Evolutionary conservation across 92 coral and sea anemone species (phyloP).

Genomic region (Meandrina meandrites): DNA sequence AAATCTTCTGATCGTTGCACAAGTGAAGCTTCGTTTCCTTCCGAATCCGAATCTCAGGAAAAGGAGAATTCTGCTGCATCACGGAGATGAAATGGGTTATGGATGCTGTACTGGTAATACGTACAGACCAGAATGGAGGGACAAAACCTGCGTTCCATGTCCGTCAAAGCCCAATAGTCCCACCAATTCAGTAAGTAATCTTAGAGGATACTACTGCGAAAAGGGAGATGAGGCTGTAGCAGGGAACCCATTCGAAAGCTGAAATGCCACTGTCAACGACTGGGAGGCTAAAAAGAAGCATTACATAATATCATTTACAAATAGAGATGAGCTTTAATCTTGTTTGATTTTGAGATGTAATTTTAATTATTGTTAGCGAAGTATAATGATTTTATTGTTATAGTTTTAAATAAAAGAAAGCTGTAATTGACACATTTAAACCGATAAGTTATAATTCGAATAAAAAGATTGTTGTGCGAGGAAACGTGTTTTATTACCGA

Average conservation of each 20-base stretch:
- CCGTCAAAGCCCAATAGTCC: slow-evolving; percentile 29
- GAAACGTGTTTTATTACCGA: too few species aligned
- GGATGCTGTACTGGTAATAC: slow-evolving; percentile 49
- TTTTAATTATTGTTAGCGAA: neutral
- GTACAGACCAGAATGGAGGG: slow-evolving; percentile 32
- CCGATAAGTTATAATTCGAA: too few species aligned
- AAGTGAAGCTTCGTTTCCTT: slow-evolving; percentile 33
- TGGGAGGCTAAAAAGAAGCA: too few species aligned
- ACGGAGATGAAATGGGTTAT: neutral
- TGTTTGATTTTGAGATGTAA: neutral
- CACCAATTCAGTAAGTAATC: neutral
- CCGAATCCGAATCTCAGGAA: neutral
- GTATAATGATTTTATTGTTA: too few species aligned
- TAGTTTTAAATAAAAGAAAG: too few species aligned
- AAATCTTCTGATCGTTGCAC: slow-evolving; percentile 35
- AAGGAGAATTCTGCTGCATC: neutral
- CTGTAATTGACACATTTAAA: too few species aligned
- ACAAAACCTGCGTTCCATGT: slow-evolving; percentile 31
- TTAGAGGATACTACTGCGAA: slow-evolving; percentile 51
- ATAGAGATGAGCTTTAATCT: neutral
- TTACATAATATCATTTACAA: too few species aligned
- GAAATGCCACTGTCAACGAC: too few species aligned
- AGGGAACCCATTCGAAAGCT: neutral
- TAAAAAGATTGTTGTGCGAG: too few species aligned
- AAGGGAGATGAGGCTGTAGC: slow-evolving; percentile 38